Evolutionary conservation across 2,888 invertebrate genomes (phyloP), one percentile per base, ranked within the genome.

Genomic region (Drosophila quasianomalipes): DNA sequence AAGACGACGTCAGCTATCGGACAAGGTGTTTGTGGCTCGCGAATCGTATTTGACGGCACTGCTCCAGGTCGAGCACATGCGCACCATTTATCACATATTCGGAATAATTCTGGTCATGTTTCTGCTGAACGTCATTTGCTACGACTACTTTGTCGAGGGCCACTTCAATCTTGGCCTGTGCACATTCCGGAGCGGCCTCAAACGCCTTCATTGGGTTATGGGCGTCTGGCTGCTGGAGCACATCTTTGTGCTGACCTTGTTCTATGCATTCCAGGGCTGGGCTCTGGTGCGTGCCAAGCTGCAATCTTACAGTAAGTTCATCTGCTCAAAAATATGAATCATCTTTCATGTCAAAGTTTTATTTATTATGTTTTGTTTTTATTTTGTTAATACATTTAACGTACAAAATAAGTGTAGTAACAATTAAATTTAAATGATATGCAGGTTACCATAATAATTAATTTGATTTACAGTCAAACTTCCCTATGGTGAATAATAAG

Each of bases 21-120:
- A 95, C 57, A 96, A 96, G 90, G 94, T 95, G 70, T 98, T 97
- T 91, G 91, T 94, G n/a, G 92, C 94, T 10, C 94, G 98, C 75
- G 96, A 97, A 91, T 98, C 98, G 0, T 94, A 96, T n/a, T 94
- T 98, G 66, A 97, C 97, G 0, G 96, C 96, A 73, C 94, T 98
- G 30, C 95, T 97, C 82, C 95, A 96, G 90, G 95, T 96, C 59
- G 95, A 95, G 61, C 98, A 98, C 93, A 96, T 98, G 85, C 95
- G 95, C 85, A 96, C 97, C 4, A 96, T 98, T 80, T 97, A 97
- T 92, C 96, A 98, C 92, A 96, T 98, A 79, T 98, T 97, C 93
- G 95, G 96, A 55, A 96, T 96, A 26, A 96, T 96, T 79, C 94
- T 98, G 41, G 94, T 97, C 62, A 94, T 97, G 76, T 95, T 97